These are phyloP conservation scores for Chelonus formosanus DNA, from an alignment of 2,888 invertebrate species.

Conservation along the genomic window DNA sequence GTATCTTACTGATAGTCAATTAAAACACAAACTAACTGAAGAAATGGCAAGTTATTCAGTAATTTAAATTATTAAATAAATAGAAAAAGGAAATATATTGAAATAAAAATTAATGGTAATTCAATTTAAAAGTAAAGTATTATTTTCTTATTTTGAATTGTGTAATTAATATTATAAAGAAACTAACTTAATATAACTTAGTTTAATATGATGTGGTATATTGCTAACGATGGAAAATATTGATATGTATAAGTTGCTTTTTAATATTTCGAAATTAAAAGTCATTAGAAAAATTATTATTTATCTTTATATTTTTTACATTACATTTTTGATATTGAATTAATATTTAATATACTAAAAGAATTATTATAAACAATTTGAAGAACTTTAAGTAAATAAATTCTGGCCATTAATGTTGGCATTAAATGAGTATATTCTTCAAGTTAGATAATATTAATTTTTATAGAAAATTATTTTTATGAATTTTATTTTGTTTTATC, in stretches of 20 bases:
- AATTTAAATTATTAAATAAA: not conserved
- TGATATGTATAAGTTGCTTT: too few species aligned
- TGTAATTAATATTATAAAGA: too few species aligned
- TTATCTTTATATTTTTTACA: constrained; percentile 39
- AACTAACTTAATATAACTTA: too few species aligned
- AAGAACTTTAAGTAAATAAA: constrained; percentile 74
- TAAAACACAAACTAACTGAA: not conserved
- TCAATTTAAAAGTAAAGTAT: too few species aligned
- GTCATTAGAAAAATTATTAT: not conserved
- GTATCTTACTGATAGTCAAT: not conserved
- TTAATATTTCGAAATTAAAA: too few species aligned
- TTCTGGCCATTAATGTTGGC: constrained; percentile 74
- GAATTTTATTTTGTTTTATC: constrained; percentile 42
- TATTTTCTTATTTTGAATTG: too few species aligned
- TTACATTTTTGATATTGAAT: constrained; percentile 77
- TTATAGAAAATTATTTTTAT: constrained; percentile 32
- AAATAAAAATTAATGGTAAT: not conserved
- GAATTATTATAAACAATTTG: constrained; percentile 73
- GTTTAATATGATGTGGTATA: too few species aligned
- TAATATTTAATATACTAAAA: constrained; percentile 73
- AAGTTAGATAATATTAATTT: constrained; percentile 61
- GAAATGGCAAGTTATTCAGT: constrained; percentile 4
- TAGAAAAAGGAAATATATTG: not conserved
- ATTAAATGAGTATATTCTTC: constrained; percentile 75
- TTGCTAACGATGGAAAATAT: too few species aligned